Evolutionary conservation across 1,140 invertebrate species (phyloP), one percentile per base, ranked within the genome.

Genomic region (Dendrolimus punctatus): DNA sequence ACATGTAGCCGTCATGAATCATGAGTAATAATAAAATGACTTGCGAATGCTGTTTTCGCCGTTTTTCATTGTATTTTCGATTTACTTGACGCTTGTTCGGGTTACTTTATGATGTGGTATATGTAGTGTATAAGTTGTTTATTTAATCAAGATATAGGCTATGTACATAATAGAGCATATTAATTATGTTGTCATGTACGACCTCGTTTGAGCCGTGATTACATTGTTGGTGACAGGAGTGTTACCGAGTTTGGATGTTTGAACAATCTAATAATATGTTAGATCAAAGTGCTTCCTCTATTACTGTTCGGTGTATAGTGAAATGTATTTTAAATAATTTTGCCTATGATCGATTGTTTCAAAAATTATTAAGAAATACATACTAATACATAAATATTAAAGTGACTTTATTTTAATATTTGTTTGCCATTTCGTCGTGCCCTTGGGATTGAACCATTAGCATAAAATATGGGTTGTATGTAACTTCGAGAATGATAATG

Each of bases 191-290:
- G 38, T 45, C 43, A 45, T 8, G 40, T 6, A 38, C 39, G 8
- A 49, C 39, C 39, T 39, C 8, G 6, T 49, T 49, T 40, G 8
- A n/a, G 38, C 7, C 23, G 8, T 49, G 48, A 49, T 45, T 45
- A 45, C 43, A 45, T 45, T 45, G 43, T 45, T 45, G 23, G 43
- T 45, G 43, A 45, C 23, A 45, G 43, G 23, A 45, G 23, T 10
- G 43, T 45, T 45, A 45, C 43, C 43, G 23, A 45, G 43, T n/a
- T 45, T 45, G 6, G n/a, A 45, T 45, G 43, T 45, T 45, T 45
- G 23, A 45, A 45, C 23, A 45, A n/a, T 45, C 43, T 45, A 45
- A 45, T 23, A 23, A 23, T 45, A 45, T 45, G n/a, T 45, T 8
- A n/a, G 43, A 10, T 45, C 43, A 45, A 9, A 45, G 43, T 45